Percentiles rank a stretch among this genome's conserved stretches.
Evolutionary conservation across 2,797 vertebrate species (phyloP).

Genomic region (Sebastes miniatus): DNA sequence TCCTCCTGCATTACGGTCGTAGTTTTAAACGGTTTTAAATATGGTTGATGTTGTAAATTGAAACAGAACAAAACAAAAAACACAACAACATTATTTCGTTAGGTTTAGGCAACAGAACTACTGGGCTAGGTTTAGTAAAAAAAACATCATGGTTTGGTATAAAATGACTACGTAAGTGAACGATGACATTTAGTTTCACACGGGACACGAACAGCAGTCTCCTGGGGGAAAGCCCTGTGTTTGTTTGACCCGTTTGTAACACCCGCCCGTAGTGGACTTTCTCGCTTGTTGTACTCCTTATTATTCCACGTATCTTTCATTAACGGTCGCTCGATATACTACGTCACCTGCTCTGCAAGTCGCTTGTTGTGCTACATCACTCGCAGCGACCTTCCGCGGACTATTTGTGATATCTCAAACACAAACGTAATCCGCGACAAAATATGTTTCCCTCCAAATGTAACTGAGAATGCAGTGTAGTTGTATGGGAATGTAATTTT

Average conservation of each 20-base stretch:
- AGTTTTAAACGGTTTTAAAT: neutral
- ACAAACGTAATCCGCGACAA: neutral
- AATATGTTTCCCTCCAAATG: too few relatives aligned
- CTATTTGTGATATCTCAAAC: neutral
- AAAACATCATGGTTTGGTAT: too few relatives aligned
- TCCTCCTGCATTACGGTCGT: neutral
- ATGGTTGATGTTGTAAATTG: neutral
- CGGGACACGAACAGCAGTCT: neutral
- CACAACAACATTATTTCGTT: too few relatives aligned
- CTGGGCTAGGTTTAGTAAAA: too few relatives aligned
- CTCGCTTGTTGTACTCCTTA: neutral
- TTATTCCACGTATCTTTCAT: neutral
- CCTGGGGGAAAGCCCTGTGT: neutral
- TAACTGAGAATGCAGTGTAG: neutral
- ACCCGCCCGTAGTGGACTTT: too few relatives aligned
- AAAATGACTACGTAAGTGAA: too few relatives aligned
- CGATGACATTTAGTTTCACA: too few relatives aligned
- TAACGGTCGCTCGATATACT: neutral
- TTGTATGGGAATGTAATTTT: too few relatives aligned
- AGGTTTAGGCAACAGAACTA: too few relatives aligned
- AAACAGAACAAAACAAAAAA: neutral
- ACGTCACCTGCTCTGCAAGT: neutral
- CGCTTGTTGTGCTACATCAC: neutral
- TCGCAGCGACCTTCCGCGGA: neutral
- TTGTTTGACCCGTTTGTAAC: neutral